A percentile compares a stretch with the other conserved stretches of the same genome.
These are phyloP conservation scores for Chrysolophus pictus DNA, from an alignment of 2,797 vertebrate species.

Conservation along the genomic window DNA sequence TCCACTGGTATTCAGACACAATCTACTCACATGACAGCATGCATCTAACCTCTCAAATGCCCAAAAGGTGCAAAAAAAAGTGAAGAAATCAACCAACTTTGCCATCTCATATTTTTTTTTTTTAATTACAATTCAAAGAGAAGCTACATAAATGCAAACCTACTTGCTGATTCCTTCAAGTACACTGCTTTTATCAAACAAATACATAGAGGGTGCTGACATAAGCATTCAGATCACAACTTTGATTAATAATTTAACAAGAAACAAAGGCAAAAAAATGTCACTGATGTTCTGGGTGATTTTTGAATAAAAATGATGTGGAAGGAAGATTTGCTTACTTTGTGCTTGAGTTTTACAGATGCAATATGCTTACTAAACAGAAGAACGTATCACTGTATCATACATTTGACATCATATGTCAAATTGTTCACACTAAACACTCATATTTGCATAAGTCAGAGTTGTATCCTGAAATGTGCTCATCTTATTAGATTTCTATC, in stretches of 20 bases:
- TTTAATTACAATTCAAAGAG: not conserved
- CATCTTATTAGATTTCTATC: not conserved
- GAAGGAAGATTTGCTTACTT: not conserved
- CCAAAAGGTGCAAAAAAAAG: not conserved
- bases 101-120: not conserved
- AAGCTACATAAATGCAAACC: not conserved
- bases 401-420: not conserved
- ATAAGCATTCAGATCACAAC: not conserved
- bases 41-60: not conserved
- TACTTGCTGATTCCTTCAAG: no score
- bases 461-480: not conserved
- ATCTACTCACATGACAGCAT: accelerated
- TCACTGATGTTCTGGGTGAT: not conserved
- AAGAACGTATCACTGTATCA: accelerated
- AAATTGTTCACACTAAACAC: not conserved
- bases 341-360: not conserved
- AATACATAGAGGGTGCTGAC: not conserved
- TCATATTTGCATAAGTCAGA: not conserved
- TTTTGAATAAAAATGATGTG: not conserved
- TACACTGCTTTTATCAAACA: accelerated
- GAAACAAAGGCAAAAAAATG: not conserved
- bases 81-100: not conserved
- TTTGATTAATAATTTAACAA: not conserved
- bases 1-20: accelerated
- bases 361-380: not conserved